Percentiles rank a stretch among this genome's conserved stretches.
Conservation (phyloP, 2,888 invertebrate species). For the Celastrina argiolus region DNA sequence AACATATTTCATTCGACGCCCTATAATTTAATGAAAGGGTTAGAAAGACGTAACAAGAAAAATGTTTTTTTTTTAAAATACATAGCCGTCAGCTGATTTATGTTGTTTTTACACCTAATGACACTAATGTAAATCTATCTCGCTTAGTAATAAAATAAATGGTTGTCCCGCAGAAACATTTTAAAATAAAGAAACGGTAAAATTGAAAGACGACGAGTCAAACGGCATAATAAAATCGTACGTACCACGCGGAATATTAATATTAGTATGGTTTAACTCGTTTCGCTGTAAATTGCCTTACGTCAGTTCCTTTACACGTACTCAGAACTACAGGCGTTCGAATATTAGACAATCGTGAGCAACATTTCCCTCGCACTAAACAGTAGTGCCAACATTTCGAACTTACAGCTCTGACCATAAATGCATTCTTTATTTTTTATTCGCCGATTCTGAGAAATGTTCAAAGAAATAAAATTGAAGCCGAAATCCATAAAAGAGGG, state of each 20-base stretch:
- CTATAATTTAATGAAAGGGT: not conserved
- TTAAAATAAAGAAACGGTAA: slow-evolving; percentile 4
- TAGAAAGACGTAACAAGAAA: not conserved
- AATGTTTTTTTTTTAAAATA: not conserved
- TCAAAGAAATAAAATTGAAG: slow-evolving; percentile 58
- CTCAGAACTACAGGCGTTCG: slow-evolving; percentile 28
- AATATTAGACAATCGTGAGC: slow-evolving; percentile 29
- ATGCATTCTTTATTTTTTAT: slow-evolving; percentile 44
- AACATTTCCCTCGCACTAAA: slow-evolving; percentile 30
- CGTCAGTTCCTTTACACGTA: slow-evolving; percentile 29
- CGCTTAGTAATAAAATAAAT: not conserved
- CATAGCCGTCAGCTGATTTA: not conserved
- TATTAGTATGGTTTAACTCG: slow-evolving; percentile 7
- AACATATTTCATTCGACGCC: not conserved
- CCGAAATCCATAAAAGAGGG: slow-evolving; percentile 68
- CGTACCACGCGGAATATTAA: slow-evolving; percentile 16
- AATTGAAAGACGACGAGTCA: slow-evolving; percentile 6
- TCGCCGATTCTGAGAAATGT: slow-evolving; percentile 51
- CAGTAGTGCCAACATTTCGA: slow-evolving; percentile 42
- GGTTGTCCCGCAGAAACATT: not conserved
- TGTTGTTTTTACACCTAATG: not conserved
- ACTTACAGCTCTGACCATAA: slow-evolving; percentile 35
- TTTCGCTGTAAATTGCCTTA: slow-evolving; percentile 26
- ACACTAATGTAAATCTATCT: not conserved
- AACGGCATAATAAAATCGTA: slow-evolving; percentile 15